Percentiles rank a stretch among this genome's conserved stretches.
Conservation (phyloP, 2,113 vertebrate genomes). For the Oncorhynchus mykiss region DNA sequence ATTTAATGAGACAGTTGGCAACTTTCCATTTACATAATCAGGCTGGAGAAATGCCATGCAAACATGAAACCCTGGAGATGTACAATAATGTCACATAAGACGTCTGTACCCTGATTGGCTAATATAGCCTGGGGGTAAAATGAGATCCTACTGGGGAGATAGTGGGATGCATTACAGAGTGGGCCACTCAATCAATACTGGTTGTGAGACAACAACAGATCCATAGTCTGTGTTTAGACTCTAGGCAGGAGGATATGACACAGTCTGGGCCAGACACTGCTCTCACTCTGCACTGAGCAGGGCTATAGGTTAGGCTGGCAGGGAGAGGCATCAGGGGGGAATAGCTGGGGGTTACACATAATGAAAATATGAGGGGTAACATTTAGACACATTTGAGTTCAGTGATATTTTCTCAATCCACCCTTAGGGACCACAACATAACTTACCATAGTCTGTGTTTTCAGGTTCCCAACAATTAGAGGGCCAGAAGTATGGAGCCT, state of each 20-base stretch:
- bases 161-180: constrained; percentile 36
- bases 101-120: constrained; percentile 36
- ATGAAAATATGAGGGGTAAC: too few relatives aligned
- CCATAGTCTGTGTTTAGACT: constrained; percentile 30
- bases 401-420: too few relatives aligned
- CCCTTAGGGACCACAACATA: neutral
- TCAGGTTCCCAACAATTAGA: constrained; percentile 98
- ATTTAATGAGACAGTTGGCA: constrained; percentile 2
- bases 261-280: neutral
- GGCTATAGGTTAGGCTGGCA: too few relatives aligned
- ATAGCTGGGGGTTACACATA: too few relatives aligned
- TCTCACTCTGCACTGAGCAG: neutral
- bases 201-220: constrained; percentile 37
- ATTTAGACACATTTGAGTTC: too few relatives aligned
- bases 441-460: constrained; percentile 96
- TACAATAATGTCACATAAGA: neutral
- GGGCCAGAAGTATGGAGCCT: constrained; percentile 97
- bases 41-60: constrained; percentile 37
- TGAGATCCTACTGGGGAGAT: neutral
- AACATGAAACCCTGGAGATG: constrained; percentile 5
- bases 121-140: constrained; percentile 23
- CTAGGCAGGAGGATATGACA: neutral
- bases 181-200: constrained; percentile 42
- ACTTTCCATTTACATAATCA: constrained; percentile 25
- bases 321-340: too few relatives aligned